phyloP scores from a whole-genome alignment of 2,888 invertebrate genomes.

The Malthinus flaveolus region DNA sequence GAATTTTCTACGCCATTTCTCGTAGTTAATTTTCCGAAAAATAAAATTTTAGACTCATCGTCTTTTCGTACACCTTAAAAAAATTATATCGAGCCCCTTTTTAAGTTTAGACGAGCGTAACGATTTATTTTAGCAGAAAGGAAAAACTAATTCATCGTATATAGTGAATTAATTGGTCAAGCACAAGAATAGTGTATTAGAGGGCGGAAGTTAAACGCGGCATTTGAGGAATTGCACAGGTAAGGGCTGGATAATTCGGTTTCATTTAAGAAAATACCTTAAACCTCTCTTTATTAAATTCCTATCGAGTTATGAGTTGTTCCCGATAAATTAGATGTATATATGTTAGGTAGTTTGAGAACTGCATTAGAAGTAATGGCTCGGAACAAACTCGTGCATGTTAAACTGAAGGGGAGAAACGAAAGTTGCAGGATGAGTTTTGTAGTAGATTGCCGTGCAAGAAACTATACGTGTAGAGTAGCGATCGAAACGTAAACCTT shows the following conservation, averaged over 20 bases:
- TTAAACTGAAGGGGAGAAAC: slow-evolving; percentile 19
- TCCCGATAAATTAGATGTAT: slow-evolving; percentile 32
- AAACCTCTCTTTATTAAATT: slow-evolving; percentile 33
- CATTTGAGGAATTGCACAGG: slow-evolving; percentile 28
- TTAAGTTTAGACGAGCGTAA: too few relatives aligned
- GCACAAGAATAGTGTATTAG: slow-evolving; percentile 5
- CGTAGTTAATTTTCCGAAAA: too few relatives aligned
- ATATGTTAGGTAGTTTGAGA: slow-evolving; percentile 39
- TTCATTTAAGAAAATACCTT: slow-evolving; percentile 28
- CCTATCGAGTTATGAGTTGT: slow-evolving; percentile 32
- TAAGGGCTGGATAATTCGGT: slow-evolving; percentile 26
- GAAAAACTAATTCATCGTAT: background rate
- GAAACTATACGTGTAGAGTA: slow-evolving; percentile 17
- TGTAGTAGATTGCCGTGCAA: slow-evolving; percentile 26
- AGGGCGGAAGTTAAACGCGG: slow-evolving; percentile 17
- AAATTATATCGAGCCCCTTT: too few relatives aligned
- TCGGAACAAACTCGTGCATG: slow-evolving; percentile 38
- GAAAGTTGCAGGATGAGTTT: slow-evolving; percentile 32
- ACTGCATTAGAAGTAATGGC: slow-evolving; percentile 38
- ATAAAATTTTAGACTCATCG: too few relatives aligned
- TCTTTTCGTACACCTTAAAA: too few relatives aligned
- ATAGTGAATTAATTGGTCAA: slow-evolving; percentile 18
- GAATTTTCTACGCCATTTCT: too few relatives aligned
- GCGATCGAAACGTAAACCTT: slow-evolving; percentile 32
- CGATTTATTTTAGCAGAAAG: slow-evolving; percentile 1